Conservation (phyloP, 2,113 vertebrate genomes). For the Tupaia tana region DNA sequence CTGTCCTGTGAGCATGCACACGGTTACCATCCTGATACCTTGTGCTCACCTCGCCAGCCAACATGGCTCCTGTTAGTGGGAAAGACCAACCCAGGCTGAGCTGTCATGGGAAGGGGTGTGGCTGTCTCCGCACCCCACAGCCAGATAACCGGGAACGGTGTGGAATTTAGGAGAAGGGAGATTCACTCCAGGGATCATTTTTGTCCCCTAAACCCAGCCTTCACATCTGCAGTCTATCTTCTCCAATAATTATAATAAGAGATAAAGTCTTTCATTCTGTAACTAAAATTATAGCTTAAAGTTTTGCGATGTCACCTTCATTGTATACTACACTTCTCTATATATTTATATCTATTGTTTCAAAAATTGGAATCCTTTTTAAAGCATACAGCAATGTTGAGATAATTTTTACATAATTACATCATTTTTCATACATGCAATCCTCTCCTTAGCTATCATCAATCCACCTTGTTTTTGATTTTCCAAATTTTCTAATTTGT, state of each 20-base stretch:
- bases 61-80: neutral
- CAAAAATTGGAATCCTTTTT: no score
- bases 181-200: neutral
- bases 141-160: neutral
- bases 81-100: neutral
- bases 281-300: neutral
- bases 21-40: neutral
- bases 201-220: neutral
- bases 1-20: accelerated
- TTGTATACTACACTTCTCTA: neutral
- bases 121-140: neutral
- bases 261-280: neutral
- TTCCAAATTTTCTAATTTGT: neutral
- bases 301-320: neutral
- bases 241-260: neutral
- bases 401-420: slow-evolving; percentile 22
- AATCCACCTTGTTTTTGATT: no score
- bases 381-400: neutral
- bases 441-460: neutral
- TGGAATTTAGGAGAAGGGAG: no score
- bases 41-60: neutral
- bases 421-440: neutral
- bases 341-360: neutral
- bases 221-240: neutral
- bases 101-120: neutral